Base-by-base conservation (phyloP, 2,888 invertebrate genomes). In the Ophion slaviceki region DNA sequence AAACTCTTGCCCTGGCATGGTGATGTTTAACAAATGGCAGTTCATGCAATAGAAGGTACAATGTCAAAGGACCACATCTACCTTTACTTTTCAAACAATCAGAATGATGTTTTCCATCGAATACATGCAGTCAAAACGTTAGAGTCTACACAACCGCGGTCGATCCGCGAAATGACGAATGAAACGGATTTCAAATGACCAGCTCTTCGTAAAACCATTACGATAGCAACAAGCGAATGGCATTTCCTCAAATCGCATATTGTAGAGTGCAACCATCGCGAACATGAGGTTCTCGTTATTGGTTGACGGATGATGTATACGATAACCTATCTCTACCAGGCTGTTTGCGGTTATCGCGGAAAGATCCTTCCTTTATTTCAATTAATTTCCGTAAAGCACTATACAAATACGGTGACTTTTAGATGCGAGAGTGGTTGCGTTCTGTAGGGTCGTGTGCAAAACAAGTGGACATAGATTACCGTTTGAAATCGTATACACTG, bases 21-120 rank as follows among this genome's bases (percentile, higher is more conserved):
- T 59, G 53, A 80, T 59, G 68, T 82, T 32, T 82, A 82, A 83
- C 72, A 72, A 61, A 70, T 11, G 24, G 80, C 86, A 20, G 62
- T 47, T 17, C 68, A 76, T 45, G 62, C 32, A 4, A 24, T 83
- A 66, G 14, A 32, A 7, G 71, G 83, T 67, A 80, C 11, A 7
- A 81, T 81, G 81, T 61, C 75, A 0, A 66, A 67, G 61, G 75
- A 75, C 24, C 75, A 81, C 24, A 53, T 86, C 17, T 80, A 83
- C 28, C 80, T 83, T 11, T 86, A 86, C n/a, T 8, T 83, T 1
- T 76, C 71, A 2, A 78, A 83, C 61, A 80, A 86, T 36, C 68
- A 80, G 28, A 83, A 86, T 32, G 77, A 71, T 45, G 61, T 40
- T 81, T 62, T 40, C 24, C 66, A 57, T 3, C 57, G 83, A 0